Base-by-base conservation (phyloP, 2,888 invertebrate genomes). In the Myathropa florea region DNA sequence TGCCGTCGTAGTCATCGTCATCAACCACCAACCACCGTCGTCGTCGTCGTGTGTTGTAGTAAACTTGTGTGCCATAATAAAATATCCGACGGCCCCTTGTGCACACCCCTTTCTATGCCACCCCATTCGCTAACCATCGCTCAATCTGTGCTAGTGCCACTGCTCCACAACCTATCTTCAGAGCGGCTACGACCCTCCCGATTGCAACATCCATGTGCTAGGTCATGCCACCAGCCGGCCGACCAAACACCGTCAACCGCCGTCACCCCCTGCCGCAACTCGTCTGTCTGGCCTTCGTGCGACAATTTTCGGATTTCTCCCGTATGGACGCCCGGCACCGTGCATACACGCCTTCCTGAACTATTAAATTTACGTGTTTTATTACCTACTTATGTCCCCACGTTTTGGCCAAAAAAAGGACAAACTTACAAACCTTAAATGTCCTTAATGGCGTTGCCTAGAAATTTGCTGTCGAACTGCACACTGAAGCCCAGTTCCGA, bases 321-420 rank as follows among this genome's bases (percentile, higher is more conserved):
- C 57, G 57, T 36, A 30, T 30, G 18, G 12, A n/a, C 53, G n/a
- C 24, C 24, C 24, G 14, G 65, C 71, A 73, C 73, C 59, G 65
- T 67, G 78, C 78, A 83, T 83, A 79, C 83, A 86, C 83, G 86
- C 86, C 86, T 86, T 86, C 86, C 86, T 86, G 86, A 86, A 86
- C 86, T 86, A 86, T 86, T 86, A 86, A 86, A 86, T 86, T 86
- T 79, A 86, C 83, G 86, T 86, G 86, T 86, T 86, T 86, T 86
- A 86, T 86, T 86, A 86, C 86, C 86, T 86, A 86, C 83, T 86
- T 86, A 86, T 86, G 82, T 75, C 85, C 82, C 85, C 73, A 86
- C 82, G 70, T 75, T 78, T 83, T 83, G 70, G 86, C 65, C 83
- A 79, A 86, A 83, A 86, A 75, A 75, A 75, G 18, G 46, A 46